Conservation (phyloP, 2,888 invertebrate species). For the Sympetrum striolatum region DNA sequence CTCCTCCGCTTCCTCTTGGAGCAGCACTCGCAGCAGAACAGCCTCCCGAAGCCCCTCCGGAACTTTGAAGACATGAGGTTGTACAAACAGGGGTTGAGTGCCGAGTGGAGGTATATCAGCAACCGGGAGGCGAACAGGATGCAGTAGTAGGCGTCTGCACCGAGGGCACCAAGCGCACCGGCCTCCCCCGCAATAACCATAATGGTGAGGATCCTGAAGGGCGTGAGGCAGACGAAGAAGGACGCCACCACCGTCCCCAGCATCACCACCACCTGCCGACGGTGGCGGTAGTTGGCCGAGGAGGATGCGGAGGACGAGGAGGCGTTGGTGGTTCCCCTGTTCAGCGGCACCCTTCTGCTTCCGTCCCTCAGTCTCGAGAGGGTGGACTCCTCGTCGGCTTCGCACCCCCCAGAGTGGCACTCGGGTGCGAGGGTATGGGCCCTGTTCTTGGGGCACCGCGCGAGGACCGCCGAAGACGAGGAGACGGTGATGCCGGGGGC, state of each 20-base stretch:
- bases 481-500: constrained; percentile 61
- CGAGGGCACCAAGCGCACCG: constrained; percentile 71
- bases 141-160: constrained; percentile 80
- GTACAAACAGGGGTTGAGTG: constrained; percentile 90
- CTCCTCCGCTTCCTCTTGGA: not conserved
- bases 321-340: not conserved
- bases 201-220: constrained; percentile 81
- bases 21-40: constrained; percentile 59
- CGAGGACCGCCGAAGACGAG: constrained; percentile 36
- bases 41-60: constrained; percentile 76
- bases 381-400: not conserved
- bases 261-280: constrained; percentile 86
- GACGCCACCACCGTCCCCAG: constrained; percentile 84
- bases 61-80: constrained; percentile 93
- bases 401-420: not conserved
- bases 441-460: not conserved
- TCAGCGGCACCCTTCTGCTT: not conserved
- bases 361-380: not conserved
- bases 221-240: constrained; percentile 87
- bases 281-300: constrained; percentile 67
- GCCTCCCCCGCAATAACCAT: constrained; percentile 82
- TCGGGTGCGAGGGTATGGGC: not conserved
- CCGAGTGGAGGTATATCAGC: constrained; percentile 88
- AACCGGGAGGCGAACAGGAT: constrained; percentile 83
- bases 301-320: not conserved